Evolutionary conservation across 2,888 invertebrate species (phyloP).

Genomic region (Cinara cedri): DNA sequence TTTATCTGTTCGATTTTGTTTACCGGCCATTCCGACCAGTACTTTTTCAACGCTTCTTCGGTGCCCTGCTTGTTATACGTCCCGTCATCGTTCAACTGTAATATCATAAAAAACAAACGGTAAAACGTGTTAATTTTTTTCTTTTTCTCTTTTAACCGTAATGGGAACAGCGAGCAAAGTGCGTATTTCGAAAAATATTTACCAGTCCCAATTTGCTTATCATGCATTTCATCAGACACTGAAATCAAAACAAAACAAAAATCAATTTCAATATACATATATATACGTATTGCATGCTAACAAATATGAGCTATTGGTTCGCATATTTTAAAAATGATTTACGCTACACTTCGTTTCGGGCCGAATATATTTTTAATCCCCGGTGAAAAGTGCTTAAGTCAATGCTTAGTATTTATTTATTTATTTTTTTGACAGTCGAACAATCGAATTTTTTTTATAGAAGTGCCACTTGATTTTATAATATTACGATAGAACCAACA

Average conservation of each 20-base stretch:
- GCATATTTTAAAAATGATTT: too few relatives aligned
- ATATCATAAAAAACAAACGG: slow-evolving; percentile 25
- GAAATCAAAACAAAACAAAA: slow-evolving; percentile 16
- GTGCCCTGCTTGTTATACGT: slow-evolving; percentile 44
- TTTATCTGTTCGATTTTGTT: slow-evolving; percentile 20
- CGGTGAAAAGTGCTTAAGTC: too few relatives aligned
- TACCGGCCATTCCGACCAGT: slow-evolving; percentile 39
- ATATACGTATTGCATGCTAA: too few relatives aligned
- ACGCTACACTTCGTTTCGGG: too few relatives aligned
- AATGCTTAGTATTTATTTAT: too few relatives aligned
- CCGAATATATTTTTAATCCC: too few relatives aligned
- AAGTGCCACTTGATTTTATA: too few relatives aligned
- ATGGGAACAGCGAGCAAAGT: too few relatives aligned
- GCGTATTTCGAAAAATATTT: neutral
- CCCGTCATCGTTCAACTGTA: slow-evolving; percentile 40
- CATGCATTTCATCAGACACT: slow-evolving; percentile 55
- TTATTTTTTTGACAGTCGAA: too few relatives aligned
- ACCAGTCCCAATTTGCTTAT: slow-evolving; percentile 51
- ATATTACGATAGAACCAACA: too few relatives aligned
- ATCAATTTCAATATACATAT: neutral
- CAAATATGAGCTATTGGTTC: too few relatives aligned
- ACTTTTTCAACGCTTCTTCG: neutral
- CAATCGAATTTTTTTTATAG: too few relatives aligned
- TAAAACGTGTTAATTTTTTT: neutral
- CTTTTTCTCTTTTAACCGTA: neutral